Evolutionary conservation across 2,888 invertebrate genomes (phyloP).

Genomic region (Drosophila mimetica): DNA sequence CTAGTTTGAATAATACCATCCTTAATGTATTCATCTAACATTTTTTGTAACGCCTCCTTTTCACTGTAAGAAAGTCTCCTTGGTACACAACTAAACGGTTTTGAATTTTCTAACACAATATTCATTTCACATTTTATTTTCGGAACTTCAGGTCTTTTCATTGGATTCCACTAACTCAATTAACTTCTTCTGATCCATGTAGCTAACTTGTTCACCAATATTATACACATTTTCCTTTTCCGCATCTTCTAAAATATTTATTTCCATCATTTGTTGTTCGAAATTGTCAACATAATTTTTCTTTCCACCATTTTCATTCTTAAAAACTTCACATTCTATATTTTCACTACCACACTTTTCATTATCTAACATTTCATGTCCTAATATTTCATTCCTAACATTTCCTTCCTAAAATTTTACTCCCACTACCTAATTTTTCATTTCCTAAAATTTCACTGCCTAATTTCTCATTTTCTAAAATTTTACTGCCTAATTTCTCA

Average conservation of each 20-base stretch:
- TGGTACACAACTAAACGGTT: conserved; percentile 1
- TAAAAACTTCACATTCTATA: background rate
- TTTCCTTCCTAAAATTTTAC: background rate
- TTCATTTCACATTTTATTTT: conserved; percentile 1
- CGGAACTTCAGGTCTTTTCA: background rate
- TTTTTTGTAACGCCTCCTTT: conserved; percentile 1
- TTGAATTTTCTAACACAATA: background rate
- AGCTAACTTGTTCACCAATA: conserved; percentile 1
- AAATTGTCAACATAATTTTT: background rate
- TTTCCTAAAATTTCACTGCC: too few species aligned
- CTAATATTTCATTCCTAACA: background rate
- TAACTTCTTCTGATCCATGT: background rate
- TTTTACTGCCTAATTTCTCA: too few species aligned
- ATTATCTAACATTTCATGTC: background rate
- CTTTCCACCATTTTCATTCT: background rate
- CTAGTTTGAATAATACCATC: too few species aligned
- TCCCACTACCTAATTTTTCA: background rate
- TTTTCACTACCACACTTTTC: background rate
- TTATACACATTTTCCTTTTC: background rate
- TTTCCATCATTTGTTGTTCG: background rate
- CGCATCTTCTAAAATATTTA: background rate
- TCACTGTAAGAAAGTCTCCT: background rate
- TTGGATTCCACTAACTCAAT: background rate
- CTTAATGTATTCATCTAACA: too few species aligned
- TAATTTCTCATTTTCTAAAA: too few species aligned